Evolutionary conservation across 23 tunicate genomes (phyloP), one percentile per base, ranked within the genome.

Genomic region (Ciona savignyi): DNA sequence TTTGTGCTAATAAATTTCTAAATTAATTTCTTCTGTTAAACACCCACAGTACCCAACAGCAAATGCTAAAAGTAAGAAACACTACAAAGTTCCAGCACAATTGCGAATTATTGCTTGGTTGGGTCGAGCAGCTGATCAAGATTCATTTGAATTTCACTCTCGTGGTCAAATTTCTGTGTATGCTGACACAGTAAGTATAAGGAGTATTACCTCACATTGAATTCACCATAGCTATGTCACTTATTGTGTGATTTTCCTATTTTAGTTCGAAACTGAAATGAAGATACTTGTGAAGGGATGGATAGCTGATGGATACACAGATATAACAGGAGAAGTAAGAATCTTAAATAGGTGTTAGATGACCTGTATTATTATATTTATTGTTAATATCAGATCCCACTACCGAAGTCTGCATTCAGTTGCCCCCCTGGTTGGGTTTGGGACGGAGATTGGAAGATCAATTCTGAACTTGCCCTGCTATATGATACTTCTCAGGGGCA

Each of bases 341-440:
- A 11, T 21, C 56, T 42, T 42, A 19, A 42, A 42, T 42, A 42
- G 9, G 15, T 6, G 56, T 42, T 42, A 42, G 56, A n/a, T n/a
- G n/a, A 42, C 11, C 56, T 42, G 60, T 23, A n/a, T 24, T 27
- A 75, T 27, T 20, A 11, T 26, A 24, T 31, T 6, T 66, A 0
- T 35, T 33, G 3, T 34, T 1, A 34, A 80, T 75, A 27, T 1
- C 60, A 91, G 97, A 75, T 85, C 62, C 81, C 84, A 23, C 86
- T 91, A 3, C 97, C 92, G 23, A 91, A 91, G 66, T 70, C 76
- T 60, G 72, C 84, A 42, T 91, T 91, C 72, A 63, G n/a, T 1
- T 91, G 97, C 51, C 97, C 97, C 1, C 66, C 86, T 0, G 91
- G 97, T 20, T 91, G 97, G 97, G 77, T 74, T 32, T 91, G 97